A percentile compares a stretch with the other conserved stretches of the same genome.
These are phyloP conservation scores for Dione vanillae DNA, from an alignment of 2,888 invertebrate genomes.

Conservation along the genomic window DNA sequence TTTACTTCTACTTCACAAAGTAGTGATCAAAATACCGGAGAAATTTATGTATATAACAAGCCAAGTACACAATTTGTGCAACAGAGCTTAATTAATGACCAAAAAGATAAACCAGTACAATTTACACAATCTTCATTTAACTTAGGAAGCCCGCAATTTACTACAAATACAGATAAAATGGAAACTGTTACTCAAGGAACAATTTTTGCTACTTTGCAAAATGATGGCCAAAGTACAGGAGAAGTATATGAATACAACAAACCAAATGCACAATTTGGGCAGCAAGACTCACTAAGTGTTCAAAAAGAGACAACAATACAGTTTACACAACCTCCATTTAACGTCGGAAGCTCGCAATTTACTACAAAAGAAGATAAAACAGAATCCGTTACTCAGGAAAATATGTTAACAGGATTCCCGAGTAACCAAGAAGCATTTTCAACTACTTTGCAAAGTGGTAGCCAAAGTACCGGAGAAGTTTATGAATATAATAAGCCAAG, in stretches of 20 bases:
- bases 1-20: constrained; percentile 24
- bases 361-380: not conserved
- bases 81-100: not conserved
- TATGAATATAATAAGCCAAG: constrained; percentile 32
- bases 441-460: constrained; percentile 23
- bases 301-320: constrained; percentile 4
- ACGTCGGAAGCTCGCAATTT: constrained; percentile 8
- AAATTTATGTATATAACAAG: constrained; percentile 37
- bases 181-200: constrained; percentile 1
- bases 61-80: constrained; percentile 15
- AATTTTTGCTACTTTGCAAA: too few species aligned
- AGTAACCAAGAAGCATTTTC: constrained; percentile 6
- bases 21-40: constrained; percentile 32
- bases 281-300: not conserved
- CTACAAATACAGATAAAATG: not conserved
- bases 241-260: constrained; percentile 39
- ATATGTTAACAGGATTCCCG: not conserved
- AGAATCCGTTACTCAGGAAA: constrained; percentile 1
- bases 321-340: not conserved
- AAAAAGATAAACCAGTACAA: constrained; percentile 8
- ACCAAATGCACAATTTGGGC: constrained; percentile 21
- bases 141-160: not conserved
- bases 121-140: not conserved
- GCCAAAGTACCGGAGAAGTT: constrained; percentile 40
- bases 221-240: constrained; percentile 38